These are phyloP conservation scores for Oryctolagus cuniculus DNA, from an alignment of 2,113 vertebrate genomes.

Conservation along the genomic window DNA sequence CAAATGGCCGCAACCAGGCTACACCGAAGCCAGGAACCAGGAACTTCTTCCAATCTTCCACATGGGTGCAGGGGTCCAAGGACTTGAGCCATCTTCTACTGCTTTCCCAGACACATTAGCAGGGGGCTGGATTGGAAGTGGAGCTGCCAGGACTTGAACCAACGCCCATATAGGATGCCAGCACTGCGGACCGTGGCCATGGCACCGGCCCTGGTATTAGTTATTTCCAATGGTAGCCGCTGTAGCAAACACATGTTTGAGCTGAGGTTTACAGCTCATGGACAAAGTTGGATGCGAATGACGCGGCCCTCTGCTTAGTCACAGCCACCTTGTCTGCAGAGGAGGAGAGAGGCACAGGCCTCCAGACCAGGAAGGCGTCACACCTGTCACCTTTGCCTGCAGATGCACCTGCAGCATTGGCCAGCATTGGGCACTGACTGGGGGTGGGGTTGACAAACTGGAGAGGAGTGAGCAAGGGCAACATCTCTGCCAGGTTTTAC, in stretches of 20 bases:
- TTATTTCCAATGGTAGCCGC: not conserved
- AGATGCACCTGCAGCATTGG: not conserved
- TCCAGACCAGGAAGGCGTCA: not conserved
- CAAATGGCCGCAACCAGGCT: too few species aligned
- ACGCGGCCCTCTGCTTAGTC: not conserved
- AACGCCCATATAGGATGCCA: too few species aligned
- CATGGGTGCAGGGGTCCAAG: too few species aligned
- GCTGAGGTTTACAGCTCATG: not conserved
- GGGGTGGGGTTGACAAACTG: not conserved
- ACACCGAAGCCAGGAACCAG: too few species aligned
- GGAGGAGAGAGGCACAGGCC: not conserved
- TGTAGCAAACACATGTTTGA: too few species aligned
- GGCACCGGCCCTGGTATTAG: too few species aligned
- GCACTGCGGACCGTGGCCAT: too few species aligned
- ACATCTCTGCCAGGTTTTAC: not conserved
- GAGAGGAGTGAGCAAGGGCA: fast-evolving
- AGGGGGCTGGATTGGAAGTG: too few species aligned
- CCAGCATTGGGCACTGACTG: not conserved
- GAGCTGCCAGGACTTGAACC: too few species aligned
- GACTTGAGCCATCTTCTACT: too few species aligned
- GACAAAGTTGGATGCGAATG: not conserved
- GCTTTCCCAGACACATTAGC: too few species aligned
- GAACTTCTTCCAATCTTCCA: too few species aligned
- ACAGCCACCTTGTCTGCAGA: not conserved
- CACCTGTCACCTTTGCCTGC: not conserved